Base-by-base conservation (phyloP, 2,888 invertebrate genomes). In the Microctonus hyperodae region DNA sequence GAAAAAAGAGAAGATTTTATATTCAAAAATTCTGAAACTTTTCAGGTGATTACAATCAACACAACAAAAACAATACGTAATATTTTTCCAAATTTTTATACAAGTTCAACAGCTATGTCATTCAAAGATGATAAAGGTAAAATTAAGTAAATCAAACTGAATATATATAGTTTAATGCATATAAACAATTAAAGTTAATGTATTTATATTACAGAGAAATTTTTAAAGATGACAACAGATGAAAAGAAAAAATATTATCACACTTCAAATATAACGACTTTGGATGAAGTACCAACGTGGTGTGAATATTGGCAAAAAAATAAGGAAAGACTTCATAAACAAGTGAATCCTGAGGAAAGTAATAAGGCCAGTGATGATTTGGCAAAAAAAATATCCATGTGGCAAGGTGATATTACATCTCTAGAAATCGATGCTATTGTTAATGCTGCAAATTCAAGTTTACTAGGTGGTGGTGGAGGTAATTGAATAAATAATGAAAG, bases 351-450 rank as follows among this genome's bases (percentile, higher is more conserved):
- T 50, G 31, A 50, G 16, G 69, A 74, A 22, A 57, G 60, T 10
- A 77, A 79, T 16, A 77, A 72, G 51, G 74, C 78, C 5, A 70
- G 73, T 13, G 53, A 68, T 35, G 72, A 74, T 0, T 75, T 91
- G n/a, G 83, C 86, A 5, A 83, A 87, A n/a, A 90, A 88, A 80
- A 86, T 92, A 53, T 89, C 90, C 7, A 83, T 91, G 68, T 93
- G 89, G 86, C 85, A 85, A 79, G 95, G 95, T 1, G 95, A 96
- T 80, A 95, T 97, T 25, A 96, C 95, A 0, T 87, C 87, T 60
- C 85, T 97, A 55, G 92, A 94, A 87, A 87, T 96, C 66, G 95
- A 95, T 86, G 93, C 91, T 0, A 94, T 96, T 75, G 95, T 95
- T 0, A 96, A 96, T 86, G 96, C 96, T 37, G 96, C 96, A 0